phyloP scores from a whole-genome alignment of 2,113 vertebrate genomes.

The Passer montanus region DNA sequence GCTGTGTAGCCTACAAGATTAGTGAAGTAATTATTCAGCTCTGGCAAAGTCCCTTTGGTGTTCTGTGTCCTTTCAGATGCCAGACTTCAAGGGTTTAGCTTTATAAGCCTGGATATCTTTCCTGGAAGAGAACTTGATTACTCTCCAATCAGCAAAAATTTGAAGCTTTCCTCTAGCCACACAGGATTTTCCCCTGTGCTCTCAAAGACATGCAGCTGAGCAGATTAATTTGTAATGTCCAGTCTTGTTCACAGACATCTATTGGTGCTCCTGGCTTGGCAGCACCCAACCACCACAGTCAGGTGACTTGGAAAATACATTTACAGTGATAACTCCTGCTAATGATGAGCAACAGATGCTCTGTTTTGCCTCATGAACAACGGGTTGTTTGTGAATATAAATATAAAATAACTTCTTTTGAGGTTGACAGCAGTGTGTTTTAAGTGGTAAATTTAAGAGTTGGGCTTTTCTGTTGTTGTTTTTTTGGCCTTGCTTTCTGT shows the following conservation, averaged over 20 bases:
- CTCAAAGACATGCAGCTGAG: accelerated
- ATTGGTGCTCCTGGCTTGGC: neutral
- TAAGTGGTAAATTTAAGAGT: neutral
- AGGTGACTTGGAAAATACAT: neutral
- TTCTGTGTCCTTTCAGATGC: neutral
- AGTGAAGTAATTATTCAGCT: neutral
- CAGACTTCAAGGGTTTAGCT: neutral
- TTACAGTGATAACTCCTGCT: neutral
- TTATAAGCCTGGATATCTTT: neutral
- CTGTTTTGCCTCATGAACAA: neutral
- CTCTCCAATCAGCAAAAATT: neutral
- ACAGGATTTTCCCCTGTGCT: neutral
- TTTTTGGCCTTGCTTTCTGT: neutral
- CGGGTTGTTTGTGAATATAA: neutral
- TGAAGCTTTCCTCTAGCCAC: neutral
- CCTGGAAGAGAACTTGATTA: neutral
- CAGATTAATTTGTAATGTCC: neutral
- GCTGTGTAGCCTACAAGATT: neutral
- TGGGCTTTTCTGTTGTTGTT: accelerated
- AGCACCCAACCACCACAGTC: neutral
- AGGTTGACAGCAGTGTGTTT: accelerated
- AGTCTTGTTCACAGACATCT: neutral
- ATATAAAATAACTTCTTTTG: neutral
- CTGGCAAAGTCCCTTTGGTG: neutral
- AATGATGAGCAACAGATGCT: neutral